Evolutionary conservation across 2,888 invertebrate species (phyloP).

Genomic region (Drosophila anceps): DNA sequence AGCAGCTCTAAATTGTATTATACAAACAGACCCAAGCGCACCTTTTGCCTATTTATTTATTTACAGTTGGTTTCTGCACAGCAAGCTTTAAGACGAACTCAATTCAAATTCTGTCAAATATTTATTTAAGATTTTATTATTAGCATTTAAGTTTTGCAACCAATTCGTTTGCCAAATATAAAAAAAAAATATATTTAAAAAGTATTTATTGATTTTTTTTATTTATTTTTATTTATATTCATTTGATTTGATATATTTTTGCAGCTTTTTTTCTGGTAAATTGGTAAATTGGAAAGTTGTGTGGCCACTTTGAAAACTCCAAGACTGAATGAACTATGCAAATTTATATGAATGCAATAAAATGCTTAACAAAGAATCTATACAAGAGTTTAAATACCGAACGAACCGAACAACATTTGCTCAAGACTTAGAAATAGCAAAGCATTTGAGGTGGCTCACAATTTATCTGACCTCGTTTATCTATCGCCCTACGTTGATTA

Average conservation of each 20-base stretch:
- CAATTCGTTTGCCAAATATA: conserved; percentile 50
- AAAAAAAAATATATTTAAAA: conserved; percentile 11
- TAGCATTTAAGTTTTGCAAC: conserved; percentile 40
- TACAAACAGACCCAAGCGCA: conserved; percentile 68
- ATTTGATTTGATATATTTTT: conserved; percentile 17
- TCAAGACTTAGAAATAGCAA: conserved; percentile 62
- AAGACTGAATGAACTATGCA: conserved; percentile 65
- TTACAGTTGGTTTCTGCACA: conserved; percentile 30
- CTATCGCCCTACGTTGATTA: background rate
- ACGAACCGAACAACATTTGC: conserved; percentile 48
- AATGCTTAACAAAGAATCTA: conserved; percentile 31
- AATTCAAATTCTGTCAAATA: conserved; percentile 42
- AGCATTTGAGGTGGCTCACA: conserved; percentile 40
- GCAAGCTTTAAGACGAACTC: conserved; percentile 64
- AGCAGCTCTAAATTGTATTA: conserved; percentile 69
- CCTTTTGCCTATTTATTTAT: conserved; percentile 32
- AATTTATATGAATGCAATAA: conserved; percentile 39
- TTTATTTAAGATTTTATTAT: conserved; percentile 50
- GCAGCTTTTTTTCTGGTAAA: background rate
- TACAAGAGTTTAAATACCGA: conserved; percentile 35
- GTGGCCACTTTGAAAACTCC: conserved; percentile 46
- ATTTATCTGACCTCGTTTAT: background rate
- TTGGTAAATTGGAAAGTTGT: too few species aligned
- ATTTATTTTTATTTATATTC: conserved; percentile 20
- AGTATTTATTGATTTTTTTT: conserved; percentile 37